phyloP scores from a whole-genome alignment of 1,140 invertebrate species.

The Saxidomus purpurata region DNA sequence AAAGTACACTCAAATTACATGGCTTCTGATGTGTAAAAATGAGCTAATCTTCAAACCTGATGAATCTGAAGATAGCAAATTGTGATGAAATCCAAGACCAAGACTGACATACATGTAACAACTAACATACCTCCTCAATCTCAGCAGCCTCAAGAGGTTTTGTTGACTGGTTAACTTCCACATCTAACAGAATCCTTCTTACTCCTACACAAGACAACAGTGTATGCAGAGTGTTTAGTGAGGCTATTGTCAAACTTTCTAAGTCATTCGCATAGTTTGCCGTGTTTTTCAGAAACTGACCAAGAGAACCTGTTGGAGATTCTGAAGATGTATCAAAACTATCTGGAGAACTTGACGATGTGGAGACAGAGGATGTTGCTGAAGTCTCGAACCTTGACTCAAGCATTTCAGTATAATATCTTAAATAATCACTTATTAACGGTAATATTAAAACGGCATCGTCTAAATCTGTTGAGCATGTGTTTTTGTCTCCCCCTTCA shows the following conservation, averaged over 20 bases:
- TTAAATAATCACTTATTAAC: conserved; percentile 58
- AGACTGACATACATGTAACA: too few species aligned
- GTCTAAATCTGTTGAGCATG: neutral
- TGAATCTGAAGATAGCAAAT: too few species aligned
- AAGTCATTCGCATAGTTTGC: conserved; percentile 61
- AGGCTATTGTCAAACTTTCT: conserved; percentile 39
- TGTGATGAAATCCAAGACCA: too few species aligned
- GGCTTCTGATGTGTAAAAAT: too few species aligned
- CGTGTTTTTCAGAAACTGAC: conserved; percentile 31
- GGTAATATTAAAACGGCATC: conserved; percentile 55
- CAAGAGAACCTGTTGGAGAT: conserved; percentile 51
- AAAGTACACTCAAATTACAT: too few species aligned
- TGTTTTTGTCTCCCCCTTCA: neutral
- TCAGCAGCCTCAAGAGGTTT: neutral
- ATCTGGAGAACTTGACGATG: conserved; percentile 50
- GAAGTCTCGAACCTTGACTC: neutral
- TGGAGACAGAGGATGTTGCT: neutral
- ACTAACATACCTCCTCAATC: neutral
- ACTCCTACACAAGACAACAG: conserved; percentile 32
- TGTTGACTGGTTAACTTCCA: neutral
- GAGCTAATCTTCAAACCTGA: too few species aligned
- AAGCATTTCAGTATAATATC: conserved; percentile 60
- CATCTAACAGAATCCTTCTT: neutral
- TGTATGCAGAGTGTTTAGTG: conserved; percentile 30
- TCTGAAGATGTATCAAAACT: conserved; percentile 53